Evolutionary conservation across 2,888 invertebrate species (phyloP).

Genomic region (Drosophila lacicola): DNA sequence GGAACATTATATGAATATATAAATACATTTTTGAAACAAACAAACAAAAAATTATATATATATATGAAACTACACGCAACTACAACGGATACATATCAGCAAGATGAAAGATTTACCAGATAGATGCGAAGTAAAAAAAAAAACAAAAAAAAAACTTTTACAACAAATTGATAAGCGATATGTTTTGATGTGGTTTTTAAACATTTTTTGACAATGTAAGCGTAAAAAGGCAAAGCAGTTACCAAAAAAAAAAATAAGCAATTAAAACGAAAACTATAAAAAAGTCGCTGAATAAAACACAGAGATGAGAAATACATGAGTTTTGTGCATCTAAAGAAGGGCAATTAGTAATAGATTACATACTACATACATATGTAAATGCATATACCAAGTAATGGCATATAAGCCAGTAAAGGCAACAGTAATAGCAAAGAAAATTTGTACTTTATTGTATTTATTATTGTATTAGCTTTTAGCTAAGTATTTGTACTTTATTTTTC

Average conservation of each 20-base stretch:
- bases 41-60: conserved; percentile 25
- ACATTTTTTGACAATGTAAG: conserved; percentile 70
- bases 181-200: conserved; percentile 79
- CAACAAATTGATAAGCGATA: conserved; percentile 66
- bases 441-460: conserved; percentile 50
- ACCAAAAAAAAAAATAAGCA: conserved; percentile 58
- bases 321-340: conserved; percentile 47
- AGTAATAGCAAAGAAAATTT: conserved; percentile 38
- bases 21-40: conserved; percentile 61
- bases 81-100: conserved; percentile 77
- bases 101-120: conserved; percentile 75
- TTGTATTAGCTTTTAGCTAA: conserved; percentile 35
- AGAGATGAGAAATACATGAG: conserved; percentile 29
- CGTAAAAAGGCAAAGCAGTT: conserved; percentile 73
- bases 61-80: conserved; percentile 52
- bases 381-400: conserved; percentile 46
- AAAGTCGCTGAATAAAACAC: too few relatives aligned
- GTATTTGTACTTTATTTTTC: conserved; percentile 37
- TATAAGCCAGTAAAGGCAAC: conserved; percentile 10
- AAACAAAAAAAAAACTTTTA: conserved; percentile 51
- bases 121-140: conserved; percentile 39
- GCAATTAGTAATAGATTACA: conserved; percentile 53
- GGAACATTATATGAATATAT: conserved; percentile 82
- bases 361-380: conserved; percentile 61
- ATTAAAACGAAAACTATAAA: conserved; percentile 12